Percentiles rank a stretch among this genome's conserved stretches.
Evolutionary conservation across 2,113 vertebrate species (phyloP).

Genomic region (Protobothrops flavoviridis): DNA sequence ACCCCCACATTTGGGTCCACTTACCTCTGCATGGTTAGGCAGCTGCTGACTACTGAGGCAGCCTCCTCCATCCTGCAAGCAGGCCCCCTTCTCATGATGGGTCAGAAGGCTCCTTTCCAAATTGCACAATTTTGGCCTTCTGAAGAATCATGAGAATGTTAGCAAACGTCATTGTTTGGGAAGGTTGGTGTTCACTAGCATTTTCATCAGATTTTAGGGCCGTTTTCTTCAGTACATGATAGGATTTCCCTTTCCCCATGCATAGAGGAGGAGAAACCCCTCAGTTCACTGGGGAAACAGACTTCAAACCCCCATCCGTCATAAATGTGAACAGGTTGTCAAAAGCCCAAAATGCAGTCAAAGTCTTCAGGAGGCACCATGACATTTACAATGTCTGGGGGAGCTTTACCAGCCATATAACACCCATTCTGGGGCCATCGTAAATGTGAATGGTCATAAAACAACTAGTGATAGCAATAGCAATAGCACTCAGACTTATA

Average conservation of each 20-base stretch:
- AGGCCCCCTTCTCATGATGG: too few species aligned
- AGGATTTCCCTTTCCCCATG: too few species aligned
- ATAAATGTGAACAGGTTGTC: neutral
- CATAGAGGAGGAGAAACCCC: neutral
- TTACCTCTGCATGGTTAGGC: too few species aligned
- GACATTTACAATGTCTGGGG: neutral
- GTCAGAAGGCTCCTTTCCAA: too few species aligned
- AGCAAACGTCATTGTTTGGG: too few species aligned
- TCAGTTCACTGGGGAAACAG: neutral
- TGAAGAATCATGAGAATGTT: too few species aligned
- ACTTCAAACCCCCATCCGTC: neutral
- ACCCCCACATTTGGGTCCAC: too few species aligned
- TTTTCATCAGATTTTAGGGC: neutral
- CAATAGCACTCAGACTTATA: neutral
- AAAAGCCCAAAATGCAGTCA: neutral
- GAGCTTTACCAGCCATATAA: neutral
- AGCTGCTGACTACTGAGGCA: too few species aligned
- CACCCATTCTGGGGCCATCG: neutral
- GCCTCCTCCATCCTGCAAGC: too few species aligned
- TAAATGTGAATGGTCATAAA: neutral
- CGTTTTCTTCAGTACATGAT: neutral
- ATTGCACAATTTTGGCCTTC: too few species aligned
- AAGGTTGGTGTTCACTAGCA: too few species aligned
- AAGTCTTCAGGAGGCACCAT: neutral
- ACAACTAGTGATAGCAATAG: neutral